Percentiles rank a stretch among this genome's conserved stretches.
Evolutionary conservation across 2,888 invertebrate species (phyloP).

Genomic region (Cryptocephalus moraei): DNA sequence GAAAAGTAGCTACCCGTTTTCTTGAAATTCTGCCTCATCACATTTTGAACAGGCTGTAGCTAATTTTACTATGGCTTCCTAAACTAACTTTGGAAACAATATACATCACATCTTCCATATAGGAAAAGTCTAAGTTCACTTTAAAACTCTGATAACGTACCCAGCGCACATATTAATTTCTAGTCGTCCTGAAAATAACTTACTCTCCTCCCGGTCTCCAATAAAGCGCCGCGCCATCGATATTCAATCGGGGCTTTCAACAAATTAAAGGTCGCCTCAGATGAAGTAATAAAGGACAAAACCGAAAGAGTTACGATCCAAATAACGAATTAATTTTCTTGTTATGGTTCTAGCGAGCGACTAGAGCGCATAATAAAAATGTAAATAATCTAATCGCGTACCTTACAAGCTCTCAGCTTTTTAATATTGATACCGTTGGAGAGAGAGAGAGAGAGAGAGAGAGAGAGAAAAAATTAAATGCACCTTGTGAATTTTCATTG

Average conservation of each 20-base stretch:
- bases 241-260: slow-evolving; percentile 15
- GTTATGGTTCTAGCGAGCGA: slow-evolving; percentile 21
- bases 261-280: slow-evolving; percentile 17
- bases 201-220: too few relatives aligned
- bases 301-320: slow-evolving; percentile 20
- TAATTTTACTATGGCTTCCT: too few relatives aligned
- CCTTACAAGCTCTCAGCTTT: slow-evolving; percentile 11
- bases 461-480: slow-evolving; percentile 10
- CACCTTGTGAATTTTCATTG: slow-evolving; percentile 18
- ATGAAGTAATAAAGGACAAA: slow-evolving; percentile 27
- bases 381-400: slow-evolving; percentile 20
- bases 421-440: slow-evolving; percentile 16
- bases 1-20: too few relatives aligned
- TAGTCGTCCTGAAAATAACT: too few relatives aligned
- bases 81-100: too few relatives aligned
- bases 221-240: slow-evolving; percentile 3
- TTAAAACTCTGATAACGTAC: too few relatives aligned
- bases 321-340: slow-evolving; percentile 25
- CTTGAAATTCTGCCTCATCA: too few relatives aligned
- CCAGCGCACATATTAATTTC: too few relatives aligned
- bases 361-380: slow-evolving; percentile 23
- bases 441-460: not conserved
- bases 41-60: too few relatives aligned
- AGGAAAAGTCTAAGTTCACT: too few relatives aligned
- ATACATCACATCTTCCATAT: too few relatives aligned